phyloP scores from a whole-genome alignment of 2,113 vertebrate species.

The Myxocyprinus asiaticus region DNA sequence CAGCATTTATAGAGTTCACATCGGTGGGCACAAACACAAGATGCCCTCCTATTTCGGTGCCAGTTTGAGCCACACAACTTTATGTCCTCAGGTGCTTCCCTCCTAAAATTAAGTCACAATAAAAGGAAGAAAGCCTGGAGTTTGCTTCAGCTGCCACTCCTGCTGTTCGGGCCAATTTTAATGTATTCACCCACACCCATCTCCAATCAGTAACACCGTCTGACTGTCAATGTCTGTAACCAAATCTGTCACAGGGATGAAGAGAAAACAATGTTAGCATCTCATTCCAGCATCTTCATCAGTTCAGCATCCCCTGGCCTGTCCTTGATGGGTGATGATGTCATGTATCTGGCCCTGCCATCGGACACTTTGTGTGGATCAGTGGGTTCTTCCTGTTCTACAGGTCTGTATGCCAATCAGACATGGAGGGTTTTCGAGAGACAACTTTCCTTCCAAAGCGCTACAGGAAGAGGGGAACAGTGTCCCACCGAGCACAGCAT shows the following conservation, averaged over 20 bases:
- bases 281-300: constrained; percentile 3
- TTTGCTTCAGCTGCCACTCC: constrained; percentile 37
- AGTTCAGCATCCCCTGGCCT: background rate
- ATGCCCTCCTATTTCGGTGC: constrained; percentile 47
- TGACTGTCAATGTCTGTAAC: constrained; percentile 16
- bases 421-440: constrained; percentile 34
- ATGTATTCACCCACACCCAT: constrained; percentile 4
- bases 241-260: constrained; percentile 12
- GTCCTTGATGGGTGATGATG: constrained; percentile 39
- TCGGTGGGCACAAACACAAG: constrained; percentile 22
- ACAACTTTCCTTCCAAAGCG: constrained; percentile 48
- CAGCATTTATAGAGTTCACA: constrained; percentile 25
- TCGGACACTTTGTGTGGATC: constrained; percentile 43
- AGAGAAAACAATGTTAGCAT: background rate
- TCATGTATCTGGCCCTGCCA: constrained; percentile 49
- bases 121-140: constrained; percentile 37
- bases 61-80: constrained; percentile 12
- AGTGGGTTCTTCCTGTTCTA: constrained; percentile 63
- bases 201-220: background rate
- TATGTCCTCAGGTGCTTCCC: constrained; percentile 32
- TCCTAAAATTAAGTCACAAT: constrained; percentile 41
- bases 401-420: constrained; percentile 12
- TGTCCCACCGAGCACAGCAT: constrained; percentile 72
- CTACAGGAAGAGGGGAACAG: constrained; percentile 73
- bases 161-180: constrained; percentile 31